Conservation (phyloP, 2,797 vertebrate species). For the Taeniopygia guttata region DNA sequence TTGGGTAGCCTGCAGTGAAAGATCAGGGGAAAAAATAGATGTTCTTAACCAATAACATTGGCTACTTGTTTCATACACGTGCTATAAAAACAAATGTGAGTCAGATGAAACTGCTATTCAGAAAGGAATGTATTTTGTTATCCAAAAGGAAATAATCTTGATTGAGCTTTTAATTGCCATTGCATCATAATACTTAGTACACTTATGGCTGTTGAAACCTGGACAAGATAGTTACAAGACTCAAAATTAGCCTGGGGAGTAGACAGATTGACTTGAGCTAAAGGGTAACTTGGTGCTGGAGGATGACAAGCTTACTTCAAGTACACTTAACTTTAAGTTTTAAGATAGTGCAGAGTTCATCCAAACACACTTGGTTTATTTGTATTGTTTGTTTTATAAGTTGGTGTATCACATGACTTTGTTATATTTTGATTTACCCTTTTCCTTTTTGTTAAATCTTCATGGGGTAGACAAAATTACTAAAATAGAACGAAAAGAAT, state of each 20-base stretch:
- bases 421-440: background rate
- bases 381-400: background rate
- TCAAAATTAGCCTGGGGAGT: background rate
- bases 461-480: background rate
- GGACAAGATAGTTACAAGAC: background rate
- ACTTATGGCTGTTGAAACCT: background rate
- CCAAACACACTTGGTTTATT: background rate
- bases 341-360: background rate
- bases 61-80: background rate
- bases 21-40: background rate
- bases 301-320: background rate
- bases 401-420: background rate
- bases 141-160: background rate
- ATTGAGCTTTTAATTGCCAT: background rate
- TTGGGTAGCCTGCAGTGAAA: background rate
- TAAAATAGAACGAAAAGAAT: background rate
- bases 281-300: background rate
- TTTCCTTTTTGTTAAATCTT: background rate
- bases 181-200: background rate
- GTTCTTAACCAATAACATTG: background rate
- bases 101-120: constrained; percentile 14
- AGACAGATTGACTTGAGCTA: background rate
- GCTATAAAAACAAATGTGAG: background rate
- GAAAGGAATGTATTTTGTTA: background rate
- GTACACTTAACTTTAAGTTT: background rate